Conservation (phyloP, 2,113 vertebrate genomes). For the Mormoops blainvillei region DNA sequence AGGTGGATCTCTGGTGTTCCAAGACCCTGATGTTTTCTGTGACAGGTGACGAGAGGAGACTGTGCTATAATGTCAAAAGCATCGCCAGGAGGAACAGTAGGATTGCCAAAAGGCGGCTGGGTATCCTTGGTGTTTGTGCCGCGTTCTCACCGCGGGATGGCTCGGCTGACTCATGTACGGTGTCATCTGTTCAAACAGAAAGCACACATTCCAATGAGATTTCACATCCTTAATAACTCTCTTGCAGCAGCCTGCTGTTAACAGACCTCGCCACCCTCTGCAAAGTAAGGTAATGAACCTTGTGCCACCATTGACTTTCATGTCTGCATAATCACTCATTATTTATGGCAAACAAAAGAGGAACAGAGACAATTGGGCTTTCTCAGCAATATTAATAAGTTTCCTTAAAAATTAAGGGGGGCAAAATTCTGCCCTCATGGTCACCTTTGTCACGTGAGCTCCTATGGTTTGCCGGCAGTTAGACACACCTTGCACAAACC, state of each 20-base stretch:
- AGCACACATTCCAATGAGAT: constrained; percentile 83
- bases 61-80: constrained; percentile 97
- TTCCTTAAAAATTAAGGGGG: background rate
- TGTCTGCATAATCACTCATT: constrained; percentile 78
- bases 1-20: constrained; percentile 86
- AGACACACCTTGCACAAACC: background rate
- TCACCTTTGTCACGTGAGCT: background rate
- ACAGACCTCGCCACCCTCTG: constrained; percentile 77
- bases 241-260: constrained; percentile 73
- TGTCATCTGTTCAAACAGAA: constrained; percentile 92
- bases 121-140: constrained; percentile 87
- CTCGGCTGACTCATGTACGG: constrained; percentile 95
- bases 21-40: constrained; percentile 83
- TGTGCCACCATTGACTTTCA: constrained; percentile 79
- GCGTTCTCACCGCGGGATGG: constrained; percentile 93
- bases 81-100: constrained; percentile 89
- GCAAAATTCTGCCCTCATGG: background rate
- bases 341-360: constrained; percentile 74
- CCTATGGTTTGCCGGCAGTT: background rate
- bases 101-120: constrained; percentile 86
- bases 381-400: background rate
- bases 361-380: constrained; percentile 57
- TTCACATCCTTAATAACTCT: constrained; percentile 80
- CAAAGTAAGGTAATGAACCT: constrained; percentile 79
- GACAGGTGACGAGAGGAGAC: constrained; percentile 79